phyloP scores from a whole-genome alignment of 2,888 invertebrate genomes.

The Cephus pygmeus region DNA sequence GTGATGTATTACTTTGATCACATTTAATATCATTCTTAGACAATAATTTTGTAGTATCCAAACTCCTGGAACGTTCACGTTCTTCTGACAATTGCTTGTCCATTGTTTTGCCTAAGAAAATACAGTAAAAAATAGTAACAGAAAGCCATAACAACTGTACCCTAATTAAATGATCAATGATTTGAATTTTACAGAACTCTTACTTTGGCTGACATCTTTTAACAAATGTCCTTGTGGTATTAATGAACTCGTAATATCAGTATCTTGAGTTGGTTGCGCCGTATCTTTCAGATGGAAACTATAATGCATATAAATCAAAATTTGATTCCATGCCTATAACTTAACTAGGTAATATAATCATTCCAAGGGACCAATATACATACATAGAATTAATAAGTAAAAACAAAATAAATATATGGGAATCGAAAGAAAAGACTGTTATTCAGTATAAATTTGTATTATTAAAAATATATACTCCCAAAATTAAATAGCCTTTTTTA shows the following conservation, averaged over 20 bases:
- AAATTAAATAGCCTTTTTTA: not conserved
- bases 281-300: not conserved
- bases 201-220: not conserved
- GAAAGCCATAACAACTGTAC: not conserved
- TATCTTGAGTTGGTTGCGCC: slow-evolving; percentile 17
- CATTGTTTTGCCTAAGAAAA: not conserved
- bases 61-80: not conserved
- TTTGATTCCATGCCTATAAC: not conserved
- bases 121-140: not conserved
- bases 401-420: not conserved
- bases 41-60: not conserved
- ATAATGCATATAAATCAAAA: not conserved
- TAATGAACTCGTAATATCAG: slow-evolving; percentile 20
- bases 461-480: not conserved
- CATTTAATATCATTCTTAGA: not conserved
- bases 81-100: not conserved
- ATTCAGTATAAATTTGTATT: not conserved
- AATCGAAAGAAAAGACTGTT: not conserved
- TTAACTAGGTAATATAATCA: not conserved
- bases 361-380: not conserved
- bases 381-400: no score
- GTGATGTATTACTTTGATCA: not conserved
- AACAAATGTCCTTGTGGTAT: slow-evolving; percentile 8
- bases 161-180: not conserved
- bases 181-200: not conserved